Conservation (phyloP, 2,113 vertebrate genomes). For the Sander vitreus region DNA sequence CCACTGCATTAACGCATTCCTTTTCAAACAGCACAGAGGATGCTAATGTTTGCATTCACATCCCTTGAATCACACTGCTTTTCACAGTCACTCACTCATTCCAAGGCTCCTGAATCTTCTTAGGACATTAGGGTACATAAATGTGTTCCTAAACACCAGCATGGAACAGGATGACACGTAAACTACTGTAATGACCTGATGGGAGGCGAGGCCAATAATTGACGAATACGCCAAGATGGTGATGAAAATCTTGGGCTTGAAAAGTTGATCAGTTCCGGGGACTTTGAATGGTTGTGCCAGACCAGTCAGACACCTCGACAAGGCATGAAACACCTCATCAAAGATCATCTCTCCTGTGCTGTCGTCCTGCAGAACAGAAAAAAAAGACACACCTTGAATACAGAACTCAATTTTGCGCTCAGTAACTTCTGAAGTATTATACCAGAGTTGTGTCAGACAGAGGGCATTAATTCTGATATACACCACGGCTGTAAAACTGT, state of each 20-base stretch:
- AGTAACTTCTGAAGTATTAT: not conserved
- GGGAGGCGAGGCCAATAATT: conserved; percentile 93
- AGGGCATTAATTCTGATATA: not conserved
- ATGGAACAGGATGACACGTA: not conserved
- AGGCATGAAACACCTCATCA: conserved; percentile 95
- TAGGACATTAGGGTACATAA: not conserved
- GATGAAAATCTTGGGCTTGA: conserved; percentile 96
- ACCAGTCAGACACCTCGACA: conserved; percentile 92
- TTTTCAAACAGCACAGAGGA: too few relatives aligned
- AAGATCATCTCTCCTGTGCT: conserved; percentile 97
- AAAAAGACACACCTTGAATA: not conserved
- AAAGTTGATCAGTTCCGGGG: conserved; percentile 91
- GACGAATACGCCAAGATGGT: conserved; percentile 98
- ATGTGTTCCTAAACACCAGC: not conserved
- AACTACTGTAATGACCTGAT: conserved; percentile 86
- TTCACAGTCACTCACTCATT: not conserved
- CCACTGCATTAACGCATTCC: too few relatives aligned
- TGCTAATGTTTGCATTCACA: too few relatives aligned
- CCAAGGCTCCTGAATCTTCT: not conserved
- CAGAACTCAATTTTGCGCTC: too few relatives aligned
- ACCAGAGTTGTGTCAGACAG: not conserved
- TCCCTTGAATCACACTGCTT: too few relatives aligned
- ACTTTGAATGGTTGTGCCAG: conserved; percentile 92
- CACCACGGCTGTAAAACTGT: not conserved
- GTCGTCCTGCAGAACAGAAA: conserved; percentile 88